Evolutionary conservation across 2,797 vertebrate species (phyloP).

Genomic region (Notolepis coatsorum): DNA sequence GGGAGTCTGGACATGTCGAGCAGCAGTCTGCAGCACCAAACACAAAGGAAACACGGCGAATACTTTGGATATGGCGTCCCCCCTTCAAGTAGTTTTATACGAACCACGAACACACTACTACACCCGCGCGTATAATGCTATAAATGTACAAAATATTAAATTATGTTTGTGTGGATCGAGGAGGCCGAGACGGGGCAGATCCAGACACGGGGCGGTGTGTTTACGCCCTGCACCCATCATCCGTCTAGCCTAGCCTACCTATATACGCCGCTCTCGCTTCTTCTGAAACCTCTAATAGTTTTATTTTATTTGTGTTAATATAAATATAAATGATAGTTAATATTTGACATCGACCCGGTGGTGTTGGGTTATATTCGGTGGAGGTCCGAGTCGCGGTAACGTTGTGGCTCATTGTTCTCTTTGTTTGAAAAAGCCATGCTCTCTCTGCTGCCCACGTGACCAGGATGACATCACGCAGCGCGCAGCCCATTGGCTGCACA

Average conservation of each 20-base stretch:
- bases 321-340: not conserved
- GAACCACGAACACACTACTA: accelerated
- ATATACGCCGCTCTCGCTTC: not conserved
- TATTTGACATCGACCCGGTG: not conserved
- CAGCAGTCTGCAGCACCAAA: conserved; percentile 76
- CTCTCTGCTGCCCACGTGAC: conserved; percentile 88
- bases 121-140: accelerated
- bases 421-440: conserved; percentile 97
- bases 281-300: not conserved
- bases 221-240: conserved; percentile 66
- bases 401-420: conserved; percentile 94
- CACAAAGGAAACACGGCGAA: conserved; percentile 80
- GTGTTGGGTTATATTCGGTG: conserved; percentile 2
- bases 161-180: conserved; percentile 20
- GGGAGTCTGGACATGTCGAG: conserved; percentile 84
- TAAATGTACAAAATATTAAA: not conserved
- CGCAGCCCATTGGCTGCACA: conserved; percentile 85
- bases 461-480: conserved; percentile 91
- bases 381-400: conserved; percentile 47
- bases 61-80: conserved; percentile 8
- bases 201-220: conserved; percentile 77
- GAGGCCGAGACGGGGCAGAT: conserved; percentile 49
- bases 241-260: conserved; percentile 49
- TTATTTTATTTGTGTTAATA: accelerated
- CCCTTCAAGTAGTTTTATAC: not conserved